phyloP scores from a whole-genome alignment of 2,888 invertebrate species.

The Eupithecia dodoneata region DNA sequence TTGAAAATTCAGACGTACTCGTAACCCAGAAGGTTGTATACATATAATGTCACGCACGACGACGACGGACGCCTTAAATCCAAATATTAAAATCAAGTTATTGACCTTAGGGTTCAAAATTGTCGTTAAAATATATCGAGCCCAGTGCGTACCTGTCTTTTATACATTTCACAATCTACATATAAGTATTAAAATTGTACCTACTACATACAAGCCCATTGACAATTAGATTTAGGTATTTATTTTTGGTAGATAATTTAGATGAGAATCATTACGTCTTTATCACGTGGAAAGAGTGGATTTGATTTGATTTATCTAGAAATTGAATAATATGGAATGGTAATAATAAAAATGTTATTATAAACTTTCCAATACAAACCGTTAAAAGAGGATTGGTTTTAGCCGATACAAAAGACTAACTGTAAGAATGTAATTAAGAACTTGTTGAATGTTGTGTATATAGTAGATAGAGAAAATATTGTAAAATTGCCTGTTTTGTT shows the following conservation, averaged over 20 bases:
- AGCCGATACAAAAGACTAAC: neutral
- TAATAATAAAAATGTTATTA: neutral
- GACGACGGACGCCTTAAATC: neutral
- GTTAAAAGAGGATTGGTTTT: neutral
- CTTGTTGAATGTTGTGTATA: slow-evolving; percentile 4
- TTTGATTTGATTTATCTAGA: neutral
- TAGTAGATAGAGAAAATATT: slow-evolving; percentile 10
- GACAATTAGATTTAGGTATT: too few relatives aligned
- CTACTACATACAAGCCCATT: too few relatives aligned
- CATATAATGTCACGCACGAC: too few relatives aligned
- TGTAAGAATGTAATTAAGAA: neutral
- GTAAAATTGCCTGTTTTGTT: neutral
- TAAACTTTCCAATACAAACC: neutral
- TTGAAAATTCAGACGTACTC: neutral
- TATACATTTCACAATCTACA: neutral
- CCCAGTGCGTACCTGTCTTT: neutral
- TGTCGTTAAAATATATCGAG: neutral
- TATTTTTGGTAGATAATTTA: too few relatives aligned
- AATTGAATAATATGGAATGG: neutral
- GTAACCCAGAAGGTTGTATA: neutral
- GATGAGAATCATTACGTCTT: too few relatives aligned
- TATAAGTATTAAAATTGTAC: neutral
- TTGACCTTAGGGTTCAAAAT: neutral
- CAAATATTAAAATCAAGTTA: neutral
- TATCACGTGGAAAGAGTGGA: neutral